Evolutionary conservation across 2,113 vertebrate species (phyloP).

Genomic region (Orycteropus afer): DNA sequence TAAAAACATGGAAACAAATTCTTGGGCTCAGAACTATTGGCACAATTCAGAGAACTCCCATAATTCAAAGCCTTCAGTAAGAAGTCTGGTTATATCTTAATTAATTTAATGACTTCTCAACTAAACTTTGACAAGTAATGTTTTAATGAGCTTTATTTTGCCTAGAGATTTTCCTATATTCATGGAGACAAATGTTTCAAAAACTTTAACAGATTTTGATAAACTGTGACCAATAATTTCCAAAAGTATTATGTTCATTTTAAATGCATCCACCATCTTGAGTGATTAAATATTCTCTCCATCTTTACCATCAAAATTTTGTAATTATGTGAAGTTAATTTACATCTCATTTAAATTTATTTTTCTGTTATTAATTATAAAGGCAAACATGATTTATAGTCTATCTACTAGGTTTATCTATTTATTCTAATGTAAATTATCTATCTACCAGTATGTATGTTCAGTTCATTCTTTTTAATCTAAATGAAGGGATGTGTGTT

Average conservation of each 20-base stretch:
- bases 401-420: background rate
- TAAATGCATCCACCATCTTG: background rate
- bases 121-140: background rate
- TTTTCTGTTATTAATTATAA: background rate
- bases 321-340: background rate
- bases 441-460: background rate
- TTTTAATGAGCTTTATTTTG: background rate
- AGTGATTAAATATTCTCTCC: background rate
- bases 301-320: background rate
- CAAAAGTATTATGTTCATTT: background rate
- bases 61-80: background rate
- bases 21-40: background rate
- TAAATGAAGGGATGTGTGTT: background rate
- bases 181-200: background rate
- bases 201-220: background rate
- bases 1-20: background rate
- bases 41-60: background rate
- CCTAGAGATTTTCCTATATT: background rate
- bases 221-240: slow-evolving; percentile 5
- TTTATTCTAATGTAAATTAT: background rate
- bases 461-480: background rate
- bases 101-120: background rate
- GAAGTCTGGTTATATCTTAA: background rate
- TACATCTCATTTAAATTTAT: background rate
- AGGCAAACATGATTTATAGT: background rate